Evolutionary conservation across 2,113 vertebrate species (phyloP), one percentile per base, ranked within the genome.

Genomic region (Pseudorhombus dupliciocellatus): DNA sequence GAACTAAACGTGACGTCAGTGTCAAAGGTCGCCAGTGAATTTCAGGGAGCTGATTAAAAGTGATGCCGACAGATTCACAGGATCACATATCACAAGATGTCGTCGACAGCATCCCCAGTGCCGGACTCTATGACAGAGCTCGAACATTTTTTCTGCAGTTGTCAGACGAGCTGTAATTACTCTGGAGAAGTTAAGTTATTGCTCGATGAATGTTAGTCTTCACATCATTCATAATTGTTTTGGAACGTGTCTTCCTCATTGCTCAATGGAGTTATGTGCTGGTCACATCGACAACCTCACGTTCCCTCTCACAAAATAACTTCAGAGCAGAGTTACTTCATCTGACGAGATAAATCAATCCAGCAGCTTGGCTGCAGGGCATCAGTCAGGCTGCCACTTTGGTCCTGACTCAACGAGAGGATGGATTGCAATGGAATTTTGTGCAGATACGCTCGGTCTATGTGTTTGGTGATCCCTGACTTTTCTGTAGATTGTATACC

Each of bases 281-380:
- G 34, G 34, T 34, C 9, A 52, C 64, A 53, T 66, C 59, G 75
- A 77, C n/a, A 72, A 57, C 52, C 8, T 67, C 61, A n/a, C n/a
- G n/a, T 84, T 67, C 37, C 73, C 53, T 66, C 20, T 73, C 40
- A 46, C 42, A 42, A 24, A 62, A 60, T 30, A 6, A 60, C 20
- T 50, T 50, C 7, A 16, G 40, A 44, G 40, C 16, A 44, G 40
- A 44, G 40, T 26, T 15, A 15, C 4, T 30, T 60, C 25, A 22
- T 24, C 14, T 50, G 9, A 4, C 6, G 31, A 3, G 25, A 48
- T 68, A 14, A 37, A 62, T 34, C 16, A 57, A 25, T 56, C 8
- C 14, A 60, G 60, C 59, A 57, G 51, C 24, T 15, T 12, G 9
- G 50, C 50, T 12, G n/a, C 50, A 52, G 16, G 34, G 34, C 9